Evolutionary conservation across 2,113 vertebrate species (phyloP), one percentile per base, ranked within the genome.

Genomic region (Macquaria ambigua): DNA sequence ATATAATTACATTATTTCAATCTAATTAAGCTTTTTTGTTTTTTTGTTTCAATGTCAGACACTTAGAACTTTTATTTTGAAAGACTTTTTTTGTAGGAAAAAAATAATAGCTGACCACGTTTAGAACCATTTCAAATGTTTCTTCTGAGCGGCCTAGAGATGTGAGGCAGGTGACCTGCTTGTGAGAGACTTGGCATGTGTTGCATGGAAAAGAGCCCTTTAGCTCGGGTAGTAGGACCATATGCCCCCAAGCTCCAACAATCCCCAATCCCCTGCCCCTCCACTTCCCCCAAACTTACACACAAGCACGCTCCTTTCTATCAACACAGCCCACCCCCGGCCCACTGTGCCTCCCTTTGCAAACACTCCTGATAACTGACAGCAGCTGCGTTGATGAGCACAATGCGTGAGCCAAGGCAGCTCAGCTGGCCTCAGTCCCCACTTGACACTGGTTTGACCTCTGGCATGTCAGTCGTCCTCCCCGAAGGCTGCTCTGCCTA

Each of bases 381-480:
- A 81, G 90, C 90, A 94, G 94, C 94, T 95, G 95, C 92, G 88
- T 84, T 90, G 90, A 94, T 88, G 90, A 93, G 85, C 86, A 95
- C 94, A 95, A 95, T 92, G 90, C 74, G 28, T 62, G 79, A 82
- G 87, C 85, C 76, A 31, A 50, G 83, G 88, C 91, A 89, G 92
- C 90, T 96, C 95, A 96, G 94, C 95, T 96, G 95, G 94, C 93
- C 88, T 93, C 85, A 88, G 92, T 93, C 94, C 95, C 95, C 92
- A 94, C 94, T 95, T 95, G 94, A 96, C 94, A 94, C 93, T 16
- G 83, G 92, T 75, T 85, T 95, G 94, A 96, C 96, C 95, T 91
- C 89, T 91, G 89, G 81, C 88, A 91, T 92, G 87, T 28, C 90
- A 86, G 73, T 79, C 15, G 80, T 92, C 89, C 90, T 92, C 90